These are phyloP conservation scores for Agonopterix subpropinquella DNA, from an alignment of 2,888 invertebrate genomes.

Conservation along the genomic window DNA sequence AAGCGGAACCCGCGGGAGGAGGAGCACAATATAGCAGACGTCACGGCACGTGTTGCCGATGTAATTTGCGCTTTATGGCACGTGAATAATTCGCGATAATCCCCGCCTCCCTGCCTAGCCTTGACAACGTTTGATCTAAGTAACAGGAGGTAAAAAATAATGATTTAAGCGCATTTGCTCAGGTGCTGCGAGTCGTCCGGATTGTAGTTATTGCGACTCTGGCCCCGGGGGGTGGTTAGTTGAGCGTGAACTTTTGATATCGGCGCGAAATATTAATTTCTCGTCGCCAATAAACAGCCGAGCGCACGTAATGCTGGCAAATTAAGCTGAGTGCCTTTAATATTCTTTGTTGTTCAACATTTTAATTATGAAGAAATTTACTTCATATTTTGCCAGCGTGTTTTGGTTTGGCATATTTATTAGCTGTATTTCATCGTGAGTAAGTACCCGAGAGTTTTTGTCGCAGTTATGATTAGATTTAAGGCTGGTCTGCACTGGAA, in stretches of 20 bases:
- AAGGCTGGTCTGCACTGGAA: too few species aligned
- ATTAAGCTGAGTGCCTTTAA: constrained; percentile 68
- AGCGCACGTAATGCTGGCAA: constrained; percentile 67
- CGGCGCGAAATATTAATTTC: constrained; percentile 74
- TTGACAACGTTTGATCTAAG: constrained; percentile 65
- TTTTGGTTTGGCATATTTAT: background rate
- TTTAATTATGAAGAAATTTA: constrained; percentile 55
- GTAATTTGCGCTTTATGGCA: constrained; percentile 70
- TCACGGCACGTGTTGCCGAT: constrained; percentile 56
- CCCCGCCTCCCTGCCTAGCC: constrained; percentile 38
- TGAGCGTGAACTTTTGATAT: constrained; percentile 74
- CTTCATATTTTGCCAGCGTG: constrained; percentile 25
- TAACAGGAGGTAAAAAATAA: constrained; percentile 52
- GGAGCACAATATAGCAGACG: constrained; percentile 46
- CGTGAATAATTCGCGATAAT: constrained; percentile 69
- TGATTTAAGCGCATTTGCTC: constrained; percentile 69
- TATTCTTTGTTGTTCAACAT: constrained; percentile 57
- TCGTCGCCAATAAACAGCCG: constrained; percentile 63
- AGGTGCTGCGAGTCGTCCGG: constrained; percentile 54
- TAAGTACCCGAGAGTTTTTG: too few species aligned
- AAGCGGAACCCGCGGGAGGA: constrained; percentile 32
- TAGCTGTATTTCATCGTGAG: background rate
- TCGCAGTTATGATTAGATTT: too few species aligned
- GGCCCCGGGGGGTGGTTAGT: constrained; percentile 56
- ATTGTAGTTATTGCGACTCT: constrained; percentile 57